Conservation (phyloP, 2,113 vertebrate genomes). For the Tupaia tana region DNA sequence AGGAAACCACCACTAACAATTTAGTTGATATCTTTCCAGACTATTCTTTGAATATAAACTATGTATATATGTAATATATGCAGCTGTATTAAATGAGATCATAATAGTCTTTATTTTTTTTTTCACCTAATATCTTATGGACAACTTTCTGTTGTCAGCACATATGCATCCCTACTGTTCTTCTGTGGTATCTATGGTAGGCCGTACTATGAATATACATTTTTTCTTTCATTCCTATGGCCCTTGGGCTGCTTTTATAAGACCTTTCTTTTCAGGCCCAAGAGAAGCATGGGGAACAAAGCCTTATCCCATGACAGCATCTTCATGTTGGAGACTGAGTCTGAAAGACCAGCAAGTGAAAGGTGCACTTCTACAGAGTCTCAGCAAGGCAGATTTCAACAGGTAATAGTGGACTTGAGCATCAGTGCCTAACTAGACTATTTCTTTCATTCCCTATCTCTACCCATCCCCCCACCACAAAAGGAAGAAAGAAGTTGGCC, state of each 20-base stretch:
- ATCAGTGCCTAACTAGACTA: neutral
- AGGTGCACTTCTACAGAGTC: neutral
- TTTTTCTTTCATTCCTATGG: neutral
- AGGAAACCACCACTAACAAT: neutral
- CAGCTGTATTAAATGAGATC: neutral
- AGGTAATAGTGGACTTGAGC: constrained; percentile 55
- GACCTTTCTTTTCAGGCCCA: constrained; percentile 85
- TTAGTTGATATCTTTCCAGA: neutral
- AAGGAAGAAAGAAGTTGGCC: neutral
- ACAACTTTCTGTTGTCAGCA: neutral
- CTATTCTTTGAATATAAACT: neutral
- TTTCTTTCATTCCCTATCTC: neutral
- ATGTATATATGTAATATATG: neutral
- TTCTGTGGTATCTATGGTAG: neutral
- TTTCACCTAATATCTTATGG: neutral
- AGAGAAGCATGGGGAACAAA: constrained; percentile 90
- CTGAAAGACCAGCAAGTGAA: constrained; percentile 79
- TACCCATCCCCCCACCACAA: neutral
- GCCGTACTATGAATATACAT: neutral
- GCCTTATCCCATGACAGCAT: constrained; percentile 94
- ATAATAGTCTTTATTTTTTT: neutral
- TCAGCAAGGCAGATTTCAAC: neutral
- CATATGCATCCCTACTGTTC: neutral
- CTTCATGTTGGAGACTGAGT: constrained; percentile 88
- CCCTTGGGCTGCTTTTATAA: constrained; percentile 53